Evolutionary conservation across 2,113 vertebrate genomes (phyloP).

Genomic region (Sander vitreus): DNA sequence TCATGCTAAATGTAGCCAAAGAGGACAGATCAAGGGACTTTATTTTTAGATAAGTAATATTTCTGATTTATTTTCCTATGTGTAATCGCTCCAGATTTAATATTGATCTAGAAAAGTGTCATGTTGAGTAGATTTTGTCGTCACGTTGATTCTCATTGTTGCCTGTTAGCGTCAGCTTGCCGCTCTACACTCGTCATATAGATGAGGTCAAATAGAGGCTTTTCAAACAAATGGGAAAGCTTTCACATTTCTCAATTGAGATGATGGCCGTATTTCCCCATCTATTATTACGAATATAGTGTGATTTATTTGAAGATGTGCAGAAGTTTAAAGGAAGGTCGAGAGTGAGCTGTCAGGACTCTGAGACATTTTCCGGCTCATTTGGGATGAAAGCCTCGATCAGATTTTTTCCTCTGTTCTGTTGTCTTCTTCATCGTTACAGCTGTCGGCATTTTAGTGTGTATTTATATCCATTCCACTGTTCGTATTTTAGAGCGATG

Average conservation of each 20-base stretch:
- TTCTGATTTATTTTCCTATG: conserved; percentile 16
- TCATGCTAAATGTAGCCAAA: neutral
- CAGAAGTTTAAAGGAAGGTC: conserved; percentile 43
- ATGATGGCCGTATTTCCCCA: conserved; percentile 47
- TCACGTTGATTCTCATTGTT: conserved; percentile 73
- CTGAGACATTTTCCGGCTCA: conserved; percentile 33
- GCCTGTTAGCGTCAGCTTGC: conserved; percentile 60
- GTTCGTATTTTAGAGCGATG: conserved; percentile 11
- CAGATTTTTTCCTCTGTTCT: conserved; percentile 23
- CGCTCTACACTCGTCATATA: neutral
- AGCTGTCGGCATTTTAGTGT: conserved; percentile 33
- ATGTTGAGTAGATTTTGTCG: conserved; percentile 37
- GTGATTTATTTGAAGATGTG: conserved; percentile 32
- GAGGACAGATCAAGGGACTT: neutral
- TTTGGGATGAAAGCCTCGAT: conserved; percentile 65
- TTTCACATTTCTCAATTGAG: conserved; percentile 55
- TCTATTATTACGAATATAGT: conserved; percentile 35
- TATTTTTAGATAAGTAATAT: neutral
- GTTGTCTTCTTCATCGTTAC: conserved; percentile 24
- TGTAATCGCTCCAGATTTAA: conserved; percentile 31
- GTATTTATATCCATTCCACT: conserved; percentile 29
- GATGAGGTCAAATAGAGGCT: conserved; percentile 5
- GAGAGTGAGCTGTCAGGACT: conserved; percentile 51
- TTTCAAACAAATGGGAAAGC: conserved; percentile 41
- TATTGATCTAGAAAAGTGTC: conserved; percentile 61